Base-by-base conservation (phyloP, 2,797 vertebrate genomes). In the Rhadinocentrus ornatus region DNA sequence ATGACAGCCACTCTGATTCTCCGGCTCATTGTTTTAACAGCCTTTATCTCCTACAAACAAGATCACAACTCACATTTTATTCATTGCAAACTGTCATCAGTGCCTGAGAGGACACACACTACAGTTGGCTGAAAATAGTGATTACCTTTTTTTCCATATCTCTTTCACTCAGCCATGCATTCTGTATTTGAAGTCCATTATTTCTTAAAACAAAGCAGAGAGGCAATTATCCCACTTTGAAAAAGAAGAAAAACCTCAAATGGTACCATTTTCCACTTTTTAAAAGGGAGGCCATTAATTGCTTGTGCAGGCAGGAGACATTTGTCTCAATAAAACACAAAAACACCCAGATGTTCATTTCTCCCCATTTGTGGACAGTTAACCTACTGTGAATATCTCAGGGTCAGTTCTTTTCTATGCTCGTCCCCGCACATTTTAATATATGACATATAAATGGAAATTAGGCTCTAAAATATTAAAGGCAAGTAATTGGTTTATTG, bases 381-480 rank as follows among this genome's bases (percentile, higher is more conserved):
- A 62, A 83, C 89, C 82, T 73, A 76, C 89, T 87, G 88, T 67
- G 90, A 82, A 84, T 84, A 87, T 90, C 78, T 88, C 86, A 78
- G 86, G 91, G 91, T 91, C 91, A 92, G 88, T 90, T 86, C 50
- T 90, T 88, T 87, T 77, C 88, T 78, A 84, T 84, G 82, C 91
- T 89, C 90, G 80, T 91, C 85, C 82, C 82, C 64, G 83, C 85
- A 74, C 29, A 85, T 90, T 91, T 91, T 93, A 93, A 94, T 94
- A 93, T 90, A 94, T 92, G 87, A 86, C 90, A 89, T 90, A 88
- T 83, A 88, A 90, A 91, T 91, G 90, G 89, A 94, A 93, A 94
- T 93, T 82, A 93, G 84, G 73, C 69, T 81, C 90, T 94, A 94
- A 95, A 94, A 93, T 95, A 94, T 95, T 94, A 94, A 95, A 93